phyloP scores from a whole-genome alignment of 2,888 invertebrate genomes.

The Phania funesta region DNA sequence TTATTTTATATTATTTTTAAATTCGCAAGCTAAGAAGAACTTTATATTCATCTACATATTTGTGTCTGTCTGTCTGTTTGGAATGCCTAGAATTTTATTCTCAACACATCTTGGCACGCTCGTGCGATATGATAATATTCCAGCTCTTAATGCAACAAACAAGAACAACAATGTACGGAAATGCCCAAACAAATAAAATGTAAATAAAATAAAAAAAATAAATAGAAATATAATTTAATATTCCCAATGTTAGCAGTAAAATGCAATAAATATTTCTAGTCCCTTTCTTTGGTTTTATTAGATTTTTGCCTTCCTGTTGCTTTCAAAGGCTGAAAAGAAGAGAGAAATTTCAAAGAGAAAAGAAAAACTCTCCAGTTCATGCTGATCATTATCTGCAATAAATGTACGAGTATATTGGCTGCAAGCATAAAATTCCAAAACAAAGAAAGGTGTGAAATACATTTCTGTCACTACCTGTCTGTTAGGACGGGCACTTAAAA shows the following conservation, averaged over 20 bases:
- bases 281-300: slow-evolving; percentile 32
- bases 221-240: slow-evolving; percentile 35
- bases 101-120: slow-evolving; percentile 38
- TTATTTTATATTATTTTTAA: slow-evolving; percentile 45
- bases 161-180: slow-evolving; percentile 36
- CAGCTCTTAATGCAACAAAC: background rate
- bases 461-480: slow-evolving; percentile 74
- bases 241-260: slow-evolving; percentile 16
- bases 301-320: slow-evolving; percentile 33
- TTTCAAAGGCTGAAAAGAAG: slow-evolving; percentile 5
- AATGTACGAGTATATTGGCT: slow-evolving; percentile 8
- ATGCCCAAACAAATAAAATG: slow-evolving; percentile 44
- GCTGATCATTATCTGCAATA: slow-evolving; percentile 14
- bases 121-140: slow-evolving; percentile 36
- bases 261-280: slow-evolving; percentile 43
- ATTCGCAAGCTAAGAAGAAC: slow-evolving; percentile 49
- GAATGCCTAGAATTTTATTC: slow-evolving; percentile 48
- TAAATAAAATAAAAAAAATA: slow-evolving; percentile 15
- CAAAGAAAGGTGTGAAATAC: slow-evolving; percentile 69
- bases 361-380: slow-evolving; percentile 15
- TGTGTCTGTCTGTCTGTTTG: background rate
- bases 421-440: background rate
- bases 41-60: background rate
- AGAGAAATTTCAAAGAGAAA: background rate
- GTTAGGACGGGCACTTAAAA: slow-evolving; percentile 33